Percentiles rank a stretch among this genome's conserved stretches.
phyloP scores from a whole-genome alignment of 2,113 vertebrate genomes.

The Romanogobio albipinnatus region DNA sequence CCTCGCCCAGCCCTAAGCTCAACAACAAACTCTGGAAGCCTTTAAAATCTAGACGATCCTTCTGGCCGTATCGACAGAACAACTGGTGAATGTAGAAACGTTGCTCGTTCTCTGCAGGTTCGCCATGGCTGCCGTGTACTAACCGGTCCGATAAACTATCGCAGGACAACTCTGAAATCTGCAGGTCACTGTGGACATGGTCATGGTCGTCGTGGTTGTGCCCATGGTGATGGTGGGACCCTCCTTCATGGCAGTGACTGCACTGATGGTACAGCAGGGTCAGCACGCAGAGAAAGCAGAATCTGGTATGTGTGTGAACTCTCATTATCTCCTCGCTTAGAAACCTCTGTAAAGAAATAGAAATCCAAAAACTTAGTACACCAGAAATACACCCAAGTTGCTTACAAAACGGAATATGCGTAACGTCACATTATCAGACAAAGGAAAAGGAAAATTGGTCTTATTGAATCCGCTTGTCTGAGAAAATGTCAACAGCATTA shows the following conservation, averaged over 20 bases:
- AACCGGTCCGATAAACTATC: constrained; percentile 62
- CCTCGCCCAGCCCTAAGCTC: constrained; percentile 91
- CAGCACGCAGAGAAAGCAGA: constrained; percentile 96
- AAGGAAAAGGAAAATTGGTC: background rate
- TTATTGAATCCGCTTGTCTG: background rate
- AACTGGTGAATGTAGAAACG: constrained; percentile 92
- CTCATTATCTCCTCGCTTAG: constrained; percentile 81
- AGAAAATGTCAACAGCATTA: background rate
- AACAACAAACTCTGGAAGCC: constrained; percentile 90
- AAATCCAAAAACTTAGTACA: background rate
- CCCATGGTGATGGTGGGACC: constrained; percentile 69
- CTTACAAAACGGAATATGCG: background rate
- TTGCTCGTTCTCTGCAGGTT: constrained; percentile 85
- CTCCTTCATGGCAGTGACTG: constrained; percentile 85
- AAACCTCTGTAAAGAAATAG: constrained; percentile 63
- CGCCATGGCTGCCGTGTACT: constrained; percentile 61
- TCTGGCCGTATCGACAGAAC: constrained; percentile 88
- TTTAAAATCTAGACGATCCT: constrained; percentile 86
- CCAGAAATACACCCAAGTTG: background rate
- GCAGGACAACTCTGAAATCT: constrained; percentile 83
- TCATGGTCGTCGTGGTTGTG: constrained; percentile 67
- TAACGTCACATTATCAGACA: background rate
- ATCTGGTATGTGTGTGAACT: constrained; percentile 92
- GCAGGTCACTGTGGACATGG: constrained; percentile 79
- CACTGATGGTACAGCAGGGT: constrained; percentile 93